Evolutionary conservation across 2,888 invertebrate genomes (phyloP), one percentile per base, ranked within the genome.

Genomic region (Matsumyia berberina): DNA sequence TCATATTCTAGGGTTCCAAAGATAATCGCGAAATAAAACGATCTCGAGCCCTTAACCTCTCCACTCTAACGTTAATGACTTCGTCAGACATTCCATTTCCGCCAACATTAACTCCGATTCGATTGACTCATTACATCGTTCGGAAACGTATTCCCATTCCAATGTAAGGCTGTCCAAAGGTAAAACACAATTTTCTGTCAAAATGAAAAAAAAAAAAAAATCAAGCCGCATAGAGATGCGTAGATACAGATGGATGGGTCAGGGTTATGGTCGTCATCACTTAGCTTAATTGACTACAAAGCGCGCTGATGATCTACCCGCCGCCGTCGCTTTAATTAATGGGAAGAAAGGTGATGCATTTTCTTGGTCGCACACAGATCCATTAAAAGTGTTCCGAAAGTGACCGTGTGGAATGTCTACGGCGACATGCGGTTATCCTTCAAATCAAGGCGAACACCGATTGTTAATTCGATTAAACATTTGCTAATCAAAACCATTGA

Each of bases 261-360:
- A 81, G 81, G 81, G 81, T 76, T 64, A 70, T n/a, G 57, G 53
- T 69, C 33, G 66, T 39, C 74, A 62, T 69, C 58, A 11, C 24
- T 67, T 37, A 49, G 15, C 8, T 24, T 70, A 70, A 58, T 57
- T 35, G 35, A 9, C 9, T 29, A 15, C 12, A 4, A 66, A 7
- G 15, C 69, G 19, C 35, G 9, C 31, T 60, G 37, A 39, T 60
- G 39, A 37, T n/a, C 29, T 44, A 31, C 1, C 39, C 17, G 31
- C 39, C 17, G 31, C 15, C 12, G 51, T 11, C 24, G 17, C 37
- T 49, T 37, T 49, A 49, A 58, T 60, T 44, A 19, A 67, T 53
- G 29, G 5, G 15, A 58, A 57, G 31, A 55, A 62, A 46, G 31
- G 12, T 24, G 12, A 35, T 64, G 49, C 19, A 29, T 29, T 55